Evolutionary conservation across 2,888 invertebrate species (phyloP), one percentile per base, ranked within the genome.

Genomic region (Eilema sororculum): DNA sequence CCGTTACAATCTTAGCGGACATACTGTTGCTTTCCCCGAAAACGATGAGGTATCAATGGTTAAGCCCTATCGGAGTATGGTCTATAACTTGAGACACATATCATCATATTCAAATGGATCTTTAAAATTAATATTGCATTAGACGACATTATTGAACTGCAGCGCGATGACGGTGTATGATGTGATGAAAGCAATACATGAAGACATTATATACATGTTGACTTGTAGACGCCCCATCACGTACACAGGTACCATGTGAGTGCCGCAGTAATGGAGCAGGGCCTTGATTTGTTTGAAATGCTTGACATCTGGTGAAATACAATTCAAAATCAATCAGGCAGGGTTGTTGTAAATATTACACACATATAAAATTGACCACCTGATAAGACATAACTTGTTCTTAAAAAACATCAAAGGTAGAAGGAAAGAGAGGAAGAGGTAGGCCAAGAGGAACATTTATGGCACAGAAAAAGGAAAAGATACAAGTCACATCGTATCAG

Each of bases 151-250:
- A 24, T 67, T 41, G 8, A 62, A 61, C 56, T 59, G 58, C n/a
- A 67, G 20, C 5, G 60, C 46, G 16, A 59, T 66, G 37, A 28
- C 37, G n/a, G 58, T 58, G 12, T 66, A 58, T 16, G 66, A 25
- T 5, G 58, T 59, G 10, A 66, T 24, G 0, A 59, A 33, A 20
- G 58, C 37, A 25, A 59, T 4, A 59, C 37, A 25, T 37, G 66
- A 41, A 20, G 58, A 25, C 20, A 66, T 56, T 41, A 58, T 58
- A 10, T 13, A 20, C 66, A 59, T 66, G 58, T 66, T 66, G 37
- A 66, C 58, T 33, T 56, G 56, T 30, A 56, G 8, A 30, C 56
- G 30, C 12, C 65, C 56, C 56, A 65, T 66, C 20, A 41, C 66
- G n/a, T 20, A 25, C 8, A 66, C 24, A 37, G 41, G 37, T 12